phyloP scores from a whole-genome alignment of 2,888 invertebrate genomes.

The Nomada ferruginata region DNA sequence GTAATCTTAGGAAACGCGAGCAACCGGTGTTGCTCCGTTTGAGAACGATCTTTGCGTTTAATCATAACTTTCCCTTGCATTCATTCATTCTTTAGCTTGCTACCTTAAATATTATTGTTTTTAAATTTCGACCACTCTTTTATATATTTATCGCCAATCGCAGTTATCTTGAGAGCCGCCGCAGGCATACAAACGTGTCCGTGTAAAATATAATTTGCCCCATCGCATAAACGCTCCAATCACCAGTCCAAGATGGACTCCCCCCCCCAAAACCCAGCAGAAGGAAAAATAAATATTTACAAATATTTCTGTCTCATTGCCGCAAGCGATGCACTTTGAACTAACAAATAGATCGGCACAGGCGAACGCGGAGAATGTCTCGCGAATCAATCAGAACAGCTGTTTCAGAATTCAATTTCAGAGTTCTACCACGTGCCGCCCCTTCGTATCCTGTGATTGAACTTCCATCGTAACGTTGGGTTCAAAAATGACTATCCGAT shows the following conservation, averaged over 20 bases:
- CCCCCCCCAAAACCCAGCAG: too few relatives aligned
- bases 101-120: neutral
- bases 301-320: neutral
- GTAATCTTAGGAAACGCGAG: neutral
- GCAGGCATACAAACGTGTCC: too few relatives aligned
- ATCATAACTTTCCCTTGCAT: neutral
- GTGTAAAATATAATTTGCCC: neutral
- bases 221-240: too few relatives aligned
- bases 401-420: conserved; percentile 22
- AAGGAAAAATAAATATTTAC: too few relatives aligned
- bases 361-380: neutral
- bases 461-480: neutral
- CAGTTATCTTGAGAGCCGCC: too few relatives aligned
- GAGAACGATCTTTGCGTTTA: too few relatives aligned
- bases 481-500: conserved; percentile 29
- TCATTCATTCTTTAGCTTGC: neutral
- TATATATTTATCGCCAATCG: too few relatives aligned
- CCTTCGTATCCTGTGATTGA: conserved; percentile 5
- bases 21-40: neutral
- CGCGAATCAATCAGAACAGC: neutral
- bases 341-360: neutral
- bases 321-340: neutral
- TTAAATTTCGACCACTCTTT: too few relatives aligned
- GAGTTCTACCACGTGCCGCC: conserved; percentile 3
- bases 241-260: too few relatives aligned